phyloP scores from a whole-genome alignment of 2,888 invertebrate genomes.

The Nomada ferruginata region DNA sequence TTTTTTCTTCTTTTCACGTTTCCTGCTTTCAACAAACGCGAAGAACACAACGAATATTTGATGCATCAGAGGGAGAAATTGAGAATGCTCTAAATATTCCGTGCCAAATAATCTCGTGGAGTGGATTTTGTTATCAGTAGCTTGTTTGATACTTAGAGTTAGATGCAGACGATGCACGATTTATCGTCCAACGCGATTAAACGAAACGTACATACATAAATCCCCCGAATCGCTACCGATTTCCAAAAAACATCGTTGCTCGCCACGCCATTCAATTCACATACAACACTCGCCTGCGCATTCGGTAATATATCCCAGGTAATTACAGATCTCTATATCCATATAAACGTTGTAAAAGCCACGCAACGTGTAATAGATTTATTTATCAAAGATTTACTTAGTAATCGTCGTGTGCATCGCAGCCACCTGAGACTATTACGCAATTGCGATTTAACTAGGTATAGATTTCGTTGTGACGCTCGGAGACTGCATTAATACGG shows the following conservation, averaged over 20 bases:
- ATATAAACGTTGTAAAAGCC: neutral
- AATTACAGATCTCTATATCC: too few relatives aligned
- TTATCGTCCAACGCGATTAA: neutral
- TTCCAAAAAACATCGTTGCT: too few relatives aligned
- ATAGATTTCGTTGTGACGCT: slow-evolving; percentile 53
- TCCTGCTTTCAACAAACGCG: too few relatives aligned
- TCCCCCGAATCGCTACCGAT: neutral
- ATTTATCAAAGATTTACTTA: slow-evolving; percentile 44
- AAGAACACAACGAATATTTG: neutral
- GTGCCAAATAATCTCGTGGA: neutral
- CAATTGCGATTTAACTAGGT: slow-evolving; percentile 64
- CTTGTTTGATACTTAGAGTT: slow-evolving; percentile 17
- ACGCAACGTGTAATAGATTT: slow-evolving; percentile 29
- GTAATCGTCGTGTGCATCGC: slow-evolving; percentile 39
- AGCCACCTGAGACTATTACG: slow-evolving; percentile 63
- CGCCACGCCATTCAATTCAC: too few relatives aligned
- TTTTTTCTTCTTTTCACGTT: too few relatives aligned
- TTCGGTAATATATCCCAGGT: too few relatives aligned
- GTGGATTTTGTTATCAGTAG: slow-evolving; percentile 8
- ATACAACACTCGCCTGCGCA: too few relatives aligned
- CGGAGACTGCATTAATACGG: slow-evolving; percentile 55
- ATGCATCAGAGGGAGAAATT: neutral
- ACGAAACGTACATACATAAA: neutral
- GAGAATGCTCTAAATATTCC: neutral
- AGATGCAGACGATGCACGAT: neutral